Percentiles rank a stretch among this genome's conserved stretches.
Conservation (phyloP, 2,888 invertebrate genomes). For the Meghimatium bilineatum region DNA sequence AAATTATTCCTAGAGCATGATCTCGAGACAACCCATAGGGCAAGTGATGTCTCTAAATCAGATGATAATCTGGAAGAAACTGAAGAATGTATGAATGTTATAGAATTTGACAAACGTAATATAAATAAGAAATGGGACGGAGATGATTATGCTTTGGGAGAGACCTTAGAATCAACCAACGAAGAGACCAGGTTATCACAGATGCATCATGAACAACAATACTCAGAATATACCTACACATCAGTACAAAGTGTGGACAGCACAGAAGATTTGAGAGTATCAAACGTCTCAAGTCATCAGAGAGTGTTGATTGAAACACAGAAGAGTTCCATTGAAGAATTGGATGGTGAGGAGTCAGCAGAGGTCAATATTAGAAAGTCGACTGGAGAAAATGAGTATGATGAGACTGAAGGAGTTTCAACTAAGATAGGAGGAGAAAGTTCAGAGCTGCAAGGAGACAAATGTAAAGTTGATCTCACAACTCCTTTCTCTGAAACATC, state of each 20-base stretch:
- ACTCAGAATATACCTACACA: not conserved
- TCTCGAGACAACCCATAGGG: constrained; percentile 11
- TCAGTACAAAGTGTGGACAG: not conserved
- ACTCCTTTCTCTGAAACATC: not conserved
- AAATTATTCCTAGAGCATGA: not conserved
- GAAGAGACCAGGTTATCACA: constrained; percentile 40
- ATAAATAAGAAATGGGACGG: too few species aligned
- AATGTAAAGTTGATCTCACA: not conserved
- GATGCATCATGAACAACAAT: constrained; percentile 7
- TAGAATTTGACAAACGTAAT: constrained; percentile 3
- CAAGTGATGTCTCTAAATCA: not conserved
- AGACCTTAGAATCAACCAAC: constrained; percentile 23
- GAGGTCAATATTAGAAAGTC: constrained; percentile 11
- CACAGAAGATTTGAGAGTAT: constrained; percentile 2
- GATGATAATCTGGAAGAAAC: not conserved
- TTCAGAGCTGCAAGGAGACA: not conserved
- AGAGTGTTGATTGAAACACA: constrained; percentile 43
- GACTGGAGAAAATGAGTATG: constrained; percentile 27
- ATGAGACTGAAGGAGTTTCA: not conserved
- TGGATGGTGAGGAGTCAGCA: constrained; percentile 21
- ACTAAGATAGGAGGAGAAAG: not conserved
- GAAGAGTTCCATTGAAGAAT: constrained; percentile 38
- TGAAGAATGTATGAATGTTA: not conserved
- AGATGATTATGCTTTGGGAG: constrained; percentile 42
- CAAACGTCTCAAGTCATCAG: constrained; percentile 27